Evolutionary conservation across 1,140 invertebrate species (phyloP).

Genomic region (Liolophura sinensis): DNA sequence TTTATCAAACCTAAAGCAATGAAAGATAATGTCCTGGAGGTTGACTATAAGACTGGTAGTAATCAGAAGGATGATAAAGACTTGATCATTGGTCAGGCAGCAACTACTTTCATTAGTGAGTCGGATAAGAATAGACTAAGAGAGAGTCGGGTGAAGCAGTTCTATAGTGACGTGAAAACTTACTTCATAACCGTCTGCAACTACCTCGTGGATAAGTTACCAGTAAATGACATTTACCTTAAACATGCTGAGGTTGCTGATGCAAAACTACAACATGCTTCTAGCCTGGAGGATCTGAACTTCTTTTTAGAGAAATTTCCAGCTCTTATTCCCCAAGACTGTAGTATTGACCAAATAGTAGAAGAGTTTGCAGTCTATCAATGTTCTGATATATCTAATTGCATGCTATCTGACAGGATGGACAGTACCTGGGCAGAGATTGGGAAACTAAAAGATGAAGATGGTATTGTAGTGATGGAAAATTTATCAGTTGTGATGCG

Average conservation of each 20-base stretch:
- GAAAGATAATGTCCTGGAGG: constrained; percentile 13
- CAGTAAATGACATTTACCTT: constrained; percentile 9
- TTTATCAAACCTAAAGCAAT: constrained; percentile 21
- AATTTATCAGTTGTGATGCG: constrained; percentile 19
- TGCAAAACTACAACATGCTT: background rate
- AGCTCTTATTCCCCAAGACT: constrained; percentile 6
- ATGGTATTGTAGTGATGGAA: constrained; percentile 4
- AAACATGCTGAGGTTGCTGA: constrained; percentile 22
- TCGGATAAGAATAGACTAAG: too few species aligned
- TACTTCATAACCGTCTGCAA: too few species aligned
- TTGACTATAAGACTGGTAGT: constrained; percentile 8
- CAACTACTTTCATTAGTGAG: too few species aligned
- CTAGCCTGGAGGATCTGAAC: background rate
- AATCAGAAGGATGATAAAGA: too few species aligned
- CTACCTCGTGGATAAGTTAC: too few species aligned
- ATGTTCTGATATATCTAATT: background rate
- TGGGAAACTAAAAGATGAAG: too few species aligned
- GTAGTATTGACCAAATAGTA: background rate
- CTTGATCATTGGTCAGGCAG: too few species aligned
- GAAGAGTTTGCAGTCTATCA: constrained; percentile 12
- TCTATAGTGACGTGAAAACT: too few species aligned
- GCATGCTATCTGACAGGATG: constrained; percentile 8
- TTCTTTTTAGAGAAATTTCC: constrained; percentile 20
- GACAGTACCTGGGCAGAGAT: constrained; percentile 9
- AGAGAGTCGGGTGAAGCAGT: too few species aligned